phyloP scores from a whole-genome alignment of 2,888 invertebrate species.

The Folsomia candida region DNA sequence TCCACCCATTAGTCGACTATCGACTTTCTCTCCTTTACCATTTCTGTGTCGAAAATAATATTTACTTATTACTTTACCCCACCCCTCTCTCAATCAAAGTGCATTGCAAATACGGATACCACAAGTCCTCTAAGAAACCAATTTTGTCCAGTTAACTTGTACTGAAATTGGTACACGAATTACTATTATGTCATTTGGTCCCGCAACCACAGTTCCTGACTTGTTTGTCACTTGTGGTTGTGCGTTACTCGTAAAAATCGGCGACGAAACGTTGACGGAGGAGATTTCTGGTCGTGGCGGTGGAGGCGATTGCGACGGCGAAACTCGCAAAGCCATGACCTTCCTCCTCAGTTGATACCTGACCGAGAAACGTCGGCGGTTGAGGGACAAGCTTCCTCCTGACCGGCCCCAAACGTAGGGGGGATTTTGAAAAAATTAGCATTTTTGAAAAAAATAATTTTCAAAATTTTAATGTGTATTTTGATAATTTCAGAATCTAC shows the following conservation, averaged over 20 bases:
- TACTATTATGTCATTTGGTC: conserved; percentile 10
- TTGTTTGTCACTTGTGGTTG: neutral
- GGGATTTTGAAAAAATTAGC: neutral
- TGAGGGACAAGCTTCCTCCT: neutral
- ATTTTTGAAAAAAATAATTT: neutral
- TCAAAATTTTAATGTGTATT: neutral
- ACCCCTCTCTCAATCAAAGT: too few species aligned
- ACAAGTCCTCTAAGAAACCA: too few species aligned
- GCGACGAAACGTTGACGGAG: neutral
- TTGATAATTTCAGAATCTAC: neutral
- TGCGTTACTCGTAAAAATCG: neutral
- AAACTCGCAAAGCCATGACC: conserved; percentile 8
- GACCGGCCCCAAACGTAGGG: conserved; percentile 3
- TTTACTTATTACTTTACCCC: too few species aligned
- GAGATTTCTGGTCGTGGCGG: too few species aligned
- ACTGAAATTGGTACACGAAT: neutral
- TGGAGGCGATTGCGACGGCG: neutral
- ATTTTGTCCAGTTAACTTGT: too few species aligned
- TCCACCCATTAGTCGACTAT: neutral
- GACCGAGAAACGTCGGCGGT: conserved; percentile 1
- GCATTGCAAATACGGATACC: too few species aligned
- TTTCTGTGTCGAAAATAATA: too few species aligned
- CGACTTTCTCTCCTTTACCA: neutral
- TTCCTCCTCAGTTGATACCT: conserved; percentile 17
- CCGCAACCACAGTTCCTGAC: too few species aligned